Evolutionary conservation across 2,888 invertebrate species (phyloP).

Genomic region (Adelphocoris suturalis): DNA sequence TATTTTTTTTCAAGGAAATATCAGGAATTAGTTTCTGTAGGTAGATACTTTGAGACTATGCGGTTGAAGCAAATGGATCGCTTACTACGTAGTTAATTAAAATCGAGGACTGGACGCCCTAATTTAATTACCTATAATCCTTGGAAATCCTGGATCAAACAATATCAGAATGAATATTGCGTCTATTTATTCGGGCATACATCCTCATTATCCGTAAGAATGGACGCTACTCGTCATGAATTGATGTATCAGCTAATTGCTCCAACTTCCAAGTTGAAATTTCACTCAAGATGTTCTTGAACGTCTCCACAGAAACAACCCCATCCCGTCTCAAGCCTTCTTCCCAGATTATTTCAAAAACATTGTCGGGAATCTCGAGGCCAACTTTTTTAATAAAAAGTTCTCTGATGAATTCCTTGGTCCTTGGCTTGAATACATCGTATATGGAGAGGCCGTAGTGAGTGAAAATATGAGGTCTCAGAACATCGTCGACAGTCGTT

Average conservation of each 20-base stretch:
- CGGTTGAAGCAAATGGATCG: too few relatives aligned
- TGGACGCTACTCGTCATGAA: not conserved
- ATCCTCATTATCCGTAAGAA: not conserved
- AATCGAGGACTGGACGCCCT: too few relatives aligned
- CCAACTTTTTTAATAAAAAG: constrained; percentile 72
- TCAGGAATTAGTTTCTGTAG: too few relatives aligned
- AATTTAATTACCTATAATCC: too few relatives aligned
- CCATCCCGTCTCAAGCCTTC: constrained; percentile 72
- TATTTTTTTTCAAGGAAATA: too few relatives aligned
- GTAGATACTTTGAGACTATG: too few relatives aligned
- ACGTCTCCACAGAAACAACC: constrained; percentile 71
- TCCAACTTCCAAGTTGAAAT: constrained; percentile 70
- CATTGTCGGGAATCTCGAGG: constrained; percentile 70
- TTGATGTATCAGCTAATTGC: constrained; percentile 65
- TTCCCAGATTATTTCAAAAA: constrained; percentile 72
- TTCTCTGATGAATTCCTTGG: constrained; percentile 70
- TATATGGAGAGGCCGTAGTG: constrained; percentile 77
- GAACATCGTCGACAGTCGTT: constrained; percentile 77
- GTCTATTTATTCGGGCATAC: too few relatives aligned
- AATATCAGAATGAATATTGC: too few relatives aligned
- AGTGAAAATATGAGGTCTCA: constrained; percentile 79
- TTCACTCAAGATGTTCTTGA: constrained; percentile 73
- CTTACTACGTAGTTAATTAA: too few relatives aligned
- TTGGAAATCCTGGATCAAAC: too few relatives aligned
- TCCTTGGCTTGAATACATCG: constrained; percentile 69